Base-by-base conservation (phyloP, 2,797 vertebrate genomes). In the Sus cebifrons region DNA sequence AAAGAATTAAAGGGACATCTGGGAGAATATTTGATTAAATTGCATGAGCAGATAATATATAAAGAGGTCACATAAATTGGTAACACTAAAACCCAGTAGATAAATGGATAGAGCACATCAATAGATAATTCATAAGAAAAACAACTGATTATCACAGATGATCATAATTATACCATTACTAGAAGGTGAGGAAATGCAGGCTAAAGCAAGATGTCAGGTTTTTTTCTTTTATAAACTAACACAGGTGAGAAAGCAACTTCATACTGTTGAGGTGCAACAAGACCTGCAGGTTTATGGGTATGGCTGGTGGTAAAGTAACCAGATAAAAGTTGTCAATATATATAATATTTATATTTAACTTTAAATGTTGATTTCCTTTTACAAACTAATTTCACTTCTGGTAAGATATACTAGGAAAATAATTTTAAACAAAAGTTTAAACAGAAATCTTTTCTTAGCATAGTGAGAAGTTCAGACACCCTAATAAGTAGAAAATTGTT, bases 391-490 rank as follows among this genome's bases (percentile, higher is more conserved):
- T 73, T 94, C 60, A 71, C 62, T 96, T 74, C 44, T 91, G 21
- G 62, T 18, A 84, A 79, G 27, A 25, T 92, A 79, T 86, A 68
- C 40, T 56, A 92, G 75, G n/a, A 49, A 94, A 64, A 58, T 78
- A 60, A 83, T 92, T 89, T 91, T 91, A 93, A 92, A 70, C 8
- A 60, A 17, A 94, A 52, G 23, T 94, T 85, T 90, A 70, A 85
- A 36, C 15, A 88, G 17, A 68, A 78, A 20, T 52, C 0, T 71
- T 96, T 85, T 86, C 75, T 91, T 89, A 90, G 29, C 54, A 17
- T 64, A 87, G 21, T 84, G 44, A 92, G 92, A 44, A 87, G n/a
- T 93, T 91, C 12, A 83, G 58, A 83, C 32, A 91, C 49, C 3
- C 13, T 92, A 67, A 73, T 89, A 65, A 71, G 56, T 21, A 84